Evolutionary conservation across 2,888 invertebrate species (phyloP), one percentile per base, ranked within the genome.

Genomic region (Altica lythri): DNA sequence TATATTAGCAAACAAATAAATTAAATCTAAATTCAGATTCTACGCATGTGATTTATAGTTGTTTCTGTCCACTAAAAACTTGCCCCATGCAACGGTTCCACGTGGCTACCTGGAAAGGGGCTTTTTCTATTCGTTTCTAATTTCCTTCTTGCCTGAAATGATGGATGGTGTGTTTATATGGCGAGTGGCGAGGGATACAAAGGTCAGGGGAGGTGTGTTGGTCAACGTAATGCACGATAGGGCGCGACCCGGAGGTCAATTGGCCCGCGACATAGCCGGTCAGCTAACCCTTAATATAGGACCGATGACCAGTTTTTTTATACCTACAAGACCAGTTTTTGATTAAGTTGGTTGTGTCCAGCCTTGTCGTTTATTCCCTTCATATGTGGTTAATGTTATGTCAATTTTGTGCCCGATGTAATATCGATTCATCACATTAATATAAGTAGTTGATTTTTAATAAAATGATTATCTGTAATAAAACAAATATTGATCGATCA

Each of bases 141-240:
- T 75, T 71, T 69, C 62, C 57, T 50, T 62, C 59, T 55, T 50
- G 43, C 34, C 40, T 17, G 18, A 62, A 38, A 67, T 76, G 76
- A 76, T 76, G 71, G 73, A 76, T 75, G 74, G 74, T 66, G 73
- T 76, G 76, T 76, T 76, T 76, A 76, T 76, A 70, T 72, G 75
- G 65, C 75, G 75, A 75, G 75, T 75, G 75, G 75, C 72, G 70
- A 61, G 65, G 69, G 71, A 71, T 70, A 75, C 73, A 76, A 77
- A 76, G 76, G 76, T 77, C 76, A 77, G 72, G 73, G 74, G 74
- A 74, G 74, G 75, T 74, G 74, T 72, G 75, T 71, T 72, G 75
- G 76, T 75, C 75, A 74, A 69, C 72, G 68, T 69, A 72, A 73
- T 72, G 64, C 72, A 68, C 69, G 67, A 60, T 64, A 66, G 74